Conservation (phyloP, 2,888 invertebrate genomes). For the Ectropis crepuscularia region DNA sequence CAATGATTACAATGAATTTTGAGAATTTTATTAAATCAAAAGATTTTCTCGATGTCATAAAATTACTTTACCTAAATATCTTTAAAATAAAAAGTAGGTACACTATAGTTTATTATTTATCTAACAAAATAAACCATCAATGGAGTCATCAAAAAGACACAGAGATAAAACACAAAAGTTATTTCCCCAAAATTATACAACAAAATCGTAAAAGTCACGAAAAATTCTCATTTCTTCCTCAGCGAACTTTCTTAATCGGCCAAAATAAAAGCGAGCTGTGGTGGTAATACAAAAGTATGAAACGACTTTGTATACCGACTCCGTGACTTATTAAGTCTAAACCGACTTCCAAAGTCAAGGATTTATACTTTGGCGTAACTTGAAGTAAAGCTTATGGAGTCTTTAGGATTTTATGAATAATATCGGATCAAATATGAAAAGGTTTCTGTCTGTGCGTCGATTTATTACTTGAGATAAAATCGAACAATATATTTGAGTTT, state of each 20-base stretch:
- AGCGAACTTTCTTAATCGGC: conserved; percentile 36
- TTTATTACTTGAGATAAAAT: not conserved
- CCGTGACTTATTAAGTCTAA: conserved; percentile 14
- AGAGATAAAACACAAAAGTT: conserved; percentile 3
- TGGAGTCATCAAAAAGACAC: not conserved
- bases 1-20: too few species aligned
- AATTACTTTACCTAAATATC: too few species aligned
- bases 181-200: conserved; percentile 3
- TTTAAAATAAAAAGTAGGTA: too few species aligned
- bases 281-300: conserved; percentile 19
- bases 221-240: conserved; percentile 41
- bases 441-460: not conserved
- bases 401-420: conserved; percentile 13
- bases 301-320: conserved; percentile 16
- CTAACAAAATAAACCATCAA: not conserved
- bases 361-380: conserved; percentile 17
- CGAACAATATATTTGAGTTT: too few species aligned
- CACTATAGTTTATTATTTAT: not conserved
- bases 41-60: too few species aligned
- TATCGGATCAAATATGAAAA: conserved; percentile 6
- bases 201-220: conserved; percentile 31
- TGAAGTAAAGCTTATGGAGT: conserved; percentile 9
- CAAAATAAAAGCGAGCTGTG: conserved; percentile 22
- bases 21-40: not conserved
- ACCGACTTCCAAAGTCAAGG: conserved; percentile 8